Evolutionary conservation across 1,140 invertebrate species (phyloP).

Genomic region (Arctopsyche grandis): DNA sequence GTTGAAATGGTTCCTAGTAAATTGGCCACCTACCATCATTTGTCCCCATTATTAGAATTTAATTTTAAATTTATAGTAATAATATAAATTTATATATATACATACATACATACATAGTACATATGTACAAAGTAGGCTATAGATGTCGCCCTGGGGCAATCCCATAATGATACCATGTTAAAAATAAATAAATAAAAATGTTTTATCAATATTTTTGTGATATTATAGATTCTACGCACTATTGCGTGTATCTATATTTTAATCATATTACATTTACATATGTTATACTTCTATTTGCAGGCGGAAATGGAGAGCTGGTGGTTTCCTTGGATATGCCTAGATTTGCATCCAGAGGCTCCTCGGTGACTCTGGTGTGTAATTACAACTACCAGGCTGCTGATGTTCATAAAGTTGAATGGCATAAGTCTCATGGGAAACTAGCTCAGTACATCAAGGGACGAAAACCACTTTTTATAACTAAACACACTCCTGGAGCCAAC

Average conservation of each 20-base stretch:
- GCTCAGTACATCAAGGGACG: slow-evolving; percentile 76
- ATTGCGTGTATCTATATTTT: not conserved
- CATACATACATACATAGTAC: not conserved
- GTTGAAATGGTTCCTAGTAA: no score
- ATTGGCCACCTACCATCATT: no score
- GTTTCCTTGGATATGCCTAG: slow-evolving; percentile 61
- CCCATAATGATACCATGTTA: no score
- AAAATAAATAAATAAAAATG: not conserved
- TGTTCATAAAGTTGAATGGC: slow-evolving; percentile 68
- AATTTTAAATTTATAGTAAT: no score
- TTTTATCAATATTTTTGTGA: not conserved
- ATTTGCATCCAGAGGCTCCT: slow-evolving; percentile 62
- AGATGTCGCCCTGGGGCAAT: no score
- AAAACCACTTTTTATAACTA: slow-evolving; percentile 71
- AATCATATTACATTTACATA: not conserved
- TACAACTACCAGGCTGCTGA: slow-evolving; percentile 66
- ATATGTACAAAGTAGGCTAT: no score
- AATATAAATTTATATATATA: not conserved
- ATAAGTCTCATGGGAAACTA: slow-evolving; percentile 65
- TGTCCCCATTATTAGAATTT: no score
- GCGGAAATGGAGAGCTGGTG: slow-evolving; percentile 57
- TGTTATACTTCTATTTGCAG: not conserved
- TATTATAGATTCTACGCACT: not conserved
- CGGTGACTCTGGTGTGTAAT: slow-evolving; percentile 61
- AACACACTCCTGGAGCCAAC: slow-evolving; percentile 68